Percentiles rank a stretch among this genome's conserved stretches.
Conservation (phyloP, 2,113 vertebrate species). For the Sapajus apella region DNA sequence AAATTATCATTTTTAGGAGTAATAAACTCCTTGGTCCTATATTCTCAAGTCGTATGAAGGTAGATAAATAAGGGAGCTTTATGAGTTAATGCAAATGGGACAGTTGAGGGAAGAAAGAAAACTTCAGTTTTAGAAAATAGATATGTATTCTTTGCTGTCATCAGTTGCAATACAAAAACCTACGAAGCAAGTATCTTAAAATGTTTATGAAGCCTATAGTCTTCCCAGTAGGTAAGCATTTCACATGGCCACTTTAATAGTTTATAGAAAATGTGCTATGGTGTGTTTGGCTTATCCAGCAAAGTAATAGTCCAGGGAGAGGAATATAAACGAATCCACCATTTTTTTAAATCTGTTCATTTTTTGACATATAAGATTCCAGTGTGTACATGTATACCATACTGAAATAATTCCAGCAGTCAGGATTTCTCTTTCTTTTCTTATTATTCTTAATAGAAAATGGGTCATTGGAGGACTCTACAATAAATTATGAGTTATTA, state of each 20-base stretch:
- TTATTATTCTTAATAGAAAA: neutral
- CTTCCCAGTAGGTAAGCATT: neutral
- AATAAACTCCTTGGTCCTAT: neutral
- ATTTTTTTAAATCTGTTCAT: neutral
- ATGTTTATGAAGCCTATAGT: neutral
- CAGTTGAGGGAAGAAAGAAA: neutral
- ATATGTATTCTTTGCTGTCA: neutral
- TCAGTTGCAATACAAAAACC: neutral
- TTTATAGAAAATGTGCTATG: neutral
- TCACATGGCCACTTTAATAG: neutral
- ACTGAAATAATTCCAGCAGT: neutral
- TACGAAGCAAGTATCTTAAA: slow-evolving; percentile 7
- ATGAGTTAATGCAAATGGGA: neutral
- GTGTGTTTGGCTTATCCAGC: neutral
- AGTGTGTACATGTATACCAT: neutral
- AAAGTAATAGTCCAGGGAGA: neutral
- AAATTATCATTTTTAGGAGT: neutral
- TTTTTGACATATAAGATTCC: neutral
- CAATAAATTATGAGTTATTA: slow-evolving; percentile 5
- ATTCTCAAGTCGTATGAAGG: neutral
- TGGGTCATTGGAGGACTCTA: neutral
- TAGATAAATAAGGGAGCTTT: neutral
- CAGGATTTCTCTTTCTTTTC: neutral
- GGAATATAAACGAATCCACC: neutral
- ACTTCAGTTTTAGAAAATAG: neutral